Evolutionary conservation across 1,140 invertebrate genomes (phyloP).

Genomic region (Formica selysi): DNA sequence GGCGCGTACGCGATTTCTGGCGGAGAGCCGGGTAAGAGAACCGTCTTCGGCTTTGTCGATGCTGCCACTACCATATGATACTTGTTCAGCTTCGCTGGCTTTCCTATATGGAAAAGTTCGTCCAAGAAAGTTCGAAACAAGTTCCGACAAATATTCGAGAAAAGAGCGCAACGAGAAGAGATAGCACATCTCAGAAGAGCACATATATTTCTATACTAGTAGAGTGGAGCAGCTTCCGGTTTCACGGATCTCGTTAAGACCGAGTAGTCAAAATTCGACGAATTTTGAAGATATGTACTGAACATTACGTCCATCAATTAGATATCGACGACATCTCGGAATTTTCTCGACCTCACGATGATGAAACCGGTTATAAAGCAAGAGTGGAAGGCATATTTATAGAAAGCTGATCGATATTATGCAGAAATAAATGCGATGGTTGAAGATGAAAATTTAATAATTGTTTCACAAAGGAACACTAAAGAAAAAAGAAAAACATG

Average conservation of each 20-base stretch:
- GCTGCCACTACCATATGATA: slow-evolving; percentile 72
- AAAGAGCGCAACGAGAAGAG: slow-evolving; percentile 40
- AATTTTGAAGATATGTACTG: neutral
- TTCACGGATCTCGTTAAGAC: slow-evolving; percentile 20
- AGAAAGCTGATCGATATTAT: neutral
- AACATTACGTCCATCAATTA: slow-evolving; percentile 10
- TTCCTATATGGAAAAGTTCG: slow-evolving; percentile 80
- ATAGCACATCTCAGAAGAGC: slow-evolving; percentile 6
- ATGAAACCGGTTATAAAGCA: slow-evolving; percentile 37
- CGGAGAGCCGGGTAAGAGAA: slow-evolving; percentile 88
- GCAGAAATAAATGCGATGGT: slow-evolving; percentile 3
- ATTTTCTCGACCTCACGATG: slow-evolving; percentile 36
- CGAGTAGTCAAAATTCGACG: neutral
- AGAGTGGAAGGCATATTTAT: neutral
- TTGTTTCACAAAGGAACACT: slow-evolving; percentile 57
- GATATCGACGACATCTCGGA: slow-evolving; percentile 4
- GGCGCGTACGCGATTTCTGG: slow-evolving; percentile 88
- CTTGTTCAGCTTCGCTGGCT: slow-evolving; percentile 78
- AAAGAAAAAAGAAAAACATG: slow-evolving; percentile 75
- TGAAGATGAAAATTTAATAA: slow-evolving; percentile 20
- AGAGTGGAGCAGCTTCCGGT: neutral
- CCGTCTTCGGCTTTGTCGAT: slow-evolving; percentile 82
- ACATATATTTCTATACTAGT: slow-evolving; percentile 5
- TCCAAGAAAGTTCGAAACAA: neutral
- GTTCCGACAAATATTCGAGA: slow-evolving; percentile 26